phyloP scores from a whole-genome alignment of 2,888 invertebrate genomes.

The Apodemia zela region DNA sequence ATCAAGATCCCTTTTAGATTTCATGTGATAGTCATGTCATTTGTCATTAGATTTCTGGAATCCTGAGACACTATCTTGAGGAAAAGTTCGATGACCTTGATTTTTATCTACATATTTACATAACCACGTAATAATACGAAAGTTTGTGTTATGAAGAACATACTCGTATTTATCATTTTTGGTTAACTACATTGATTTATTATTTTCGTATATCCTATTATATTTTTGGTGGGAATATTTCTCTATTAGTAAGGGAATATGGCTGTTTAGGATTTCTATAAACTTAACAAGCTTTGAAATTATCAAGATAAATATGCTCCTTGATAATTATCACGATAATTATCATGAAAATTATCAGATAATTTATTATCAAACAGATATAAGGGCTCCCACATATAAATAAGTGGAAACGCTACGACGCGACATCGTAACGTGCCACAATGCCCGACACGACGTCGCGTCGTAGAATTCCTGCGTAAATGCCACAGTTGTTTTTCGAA shows the following conservation, averaged over 20 bases:
- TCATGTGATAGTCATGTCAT: constrained; percentile 10
- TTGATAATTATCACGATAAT: too few species aligned
- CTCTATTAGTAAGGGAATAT: background rate
- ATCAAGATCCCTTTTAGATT: constrained; percentile 14
- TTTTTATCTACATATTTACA: constrained; percentile 1
- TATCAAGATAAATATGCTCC: too few species aligned
- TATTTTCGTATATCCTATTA: background rate
- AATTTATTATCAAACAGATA: too few species aligned
- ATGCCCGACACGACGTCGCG: too few species aligned
- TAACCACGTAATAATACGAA: background rate
- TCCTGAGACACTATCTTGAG: constrained; percentile 8
- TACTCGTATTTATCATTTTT: background rate
- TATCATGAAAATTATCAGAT: too few species aligned
- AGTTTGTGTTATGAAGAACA: background rate
- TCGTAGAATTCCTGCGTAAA: too few species aligned
- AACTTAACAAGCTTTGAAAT: too few species aligned
- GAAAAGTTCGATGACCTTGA: constrained; percentile 16
- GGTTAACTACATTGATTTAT: too few species aligned
- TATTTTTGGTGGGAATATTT: background rate
- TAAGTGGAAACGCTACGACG: too few species aligned
- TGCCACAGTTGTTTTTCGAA: too few species aligned
- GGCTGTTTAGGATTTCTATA: background rate
- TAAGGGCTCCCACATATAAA: too few species aligned
- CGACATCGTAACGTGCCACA: too few species aligned
- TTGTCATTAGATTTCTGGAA: constrained; percentile 13